Percentiles rank a stretch among this genome's conserved stretches.
These are phyloP conservation scores for Archips xylosteana DNA, from an alignment of 2,888 invertebrate species.

Conservation along the genomic window DNA sequence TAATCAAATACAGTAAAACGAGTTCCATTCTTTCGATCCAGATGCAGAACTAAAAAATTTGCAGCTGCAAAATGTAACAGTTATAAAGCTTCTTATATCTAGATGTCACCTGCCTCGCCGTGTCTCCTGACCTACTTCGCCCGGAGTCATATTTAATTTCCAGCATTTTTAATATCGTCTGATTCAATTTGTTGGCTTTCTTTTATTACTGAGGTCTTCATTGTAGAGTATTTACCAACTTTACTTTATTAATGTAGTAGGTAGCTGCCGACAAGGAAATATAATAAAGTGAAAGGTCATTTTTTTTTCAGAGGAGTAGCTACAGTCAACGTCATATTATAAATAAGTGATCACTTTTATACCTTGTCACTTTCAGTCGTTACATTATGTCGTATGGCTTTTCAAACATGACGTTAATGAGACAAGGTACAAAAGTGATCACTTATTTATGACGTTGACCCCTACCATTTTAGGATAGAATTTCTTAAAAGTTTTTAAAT, in stretches of 20 bases:
- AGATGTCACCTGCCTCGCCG: slow-evolving; percentile 13
- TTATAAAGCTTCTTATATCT: not conserved
- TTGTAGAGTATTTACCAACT: not conserved
- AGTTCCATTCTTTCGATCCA: not conserved
- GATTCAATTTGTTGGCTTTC: slow-evolving; percentile 16
- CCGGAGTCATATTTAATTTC: slow-evolving; percentile 32
- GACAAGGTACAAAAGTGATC: no score
- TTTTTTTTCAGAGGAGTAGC: no score
- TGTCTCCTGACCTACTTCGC: slow-evolving; percentile 15
- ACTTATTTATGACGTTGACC: no score
- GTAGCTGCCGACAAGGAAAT: not conserved
- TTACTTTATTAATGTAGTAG: not conserved
- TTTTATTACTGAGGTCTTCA: not conserved
- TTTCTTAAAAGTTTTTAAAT: no score
- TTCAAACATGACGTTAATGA: no score
- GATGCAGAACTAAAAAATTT: not conserved
- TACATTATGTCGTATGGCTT: no score
- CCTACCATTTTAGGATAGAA: no score
- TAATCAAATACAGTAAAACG: not conserved
- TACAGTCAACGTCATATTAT: no score
- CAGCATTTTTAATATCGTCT: slow-evolving; percentile 34
- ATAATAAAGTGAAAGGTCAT: no score
- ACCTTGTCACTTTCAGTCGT: no score
- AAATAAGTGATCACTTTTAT: no score
- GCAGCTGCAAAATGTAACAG: not conserved